Evolutionary conservation across 2,113 vertebrate species (phyloP), one percentile per base, ranked within the genome.

Genomic region (Potamarius usumacintae): DNA sequence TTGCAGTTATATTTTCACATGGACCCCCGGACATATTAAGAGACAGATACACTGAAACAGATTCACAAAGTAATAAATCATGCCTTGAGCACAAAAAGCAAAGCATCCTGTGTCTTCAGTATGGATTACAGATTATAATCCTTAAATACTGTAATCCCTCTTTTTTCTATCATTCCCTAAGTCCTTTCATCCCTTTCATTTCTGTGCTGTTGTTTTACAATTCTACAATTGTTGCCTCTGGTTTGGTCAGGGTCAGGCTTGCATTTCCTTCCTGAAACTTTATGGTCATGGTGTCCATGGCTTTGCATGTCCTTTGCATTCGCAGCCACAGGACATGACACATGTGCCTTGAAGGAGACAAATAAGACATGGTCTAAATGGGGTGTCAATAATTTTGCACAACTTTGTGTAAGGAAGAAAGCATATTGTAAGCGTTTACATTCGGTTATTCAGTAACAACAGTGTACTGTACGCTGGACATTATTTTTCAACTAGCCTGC

Each of bases 291-390:
- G 34, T 52, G 20, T 50, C 15, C 17, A 12, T 53, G 10, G 27
- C 18, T 87, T 87, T 87, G 86, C 86, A 87, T 87, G 48, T 11
- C 8, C 2, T 87, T 87, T 87, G 86, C 86, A 87, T 87, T 4
- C 18, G 2, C 6, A 14, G 80, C 8, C 63, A 71, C 50, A 42
- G 76, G 10, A 17, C 7, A 3, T 27, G 25, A 18, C 42, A 18
- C n/a, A 1, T 63, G 22, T 65, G n/a, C n/a, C 48, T 20, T 20
- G 34, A 34, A 81, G 10, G 2, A 7, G 6, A 57, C 77, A 20
- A 81, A 22, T 11, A 34, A 34, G 12, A 82, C 5, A 12, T 12
- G 20, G 55, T 34, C 15, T 42, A 14, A 42, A 48, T 60, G 30
- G 55, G 17, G 78, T 58, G 57, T 42, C n/a, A 81, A 22, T 11